Evolutionary conservation across 2,888 invertebrate species (phyloP), one percentile per base, ranked within the genome.

Genomic region (Autographa gamma): DNA sequence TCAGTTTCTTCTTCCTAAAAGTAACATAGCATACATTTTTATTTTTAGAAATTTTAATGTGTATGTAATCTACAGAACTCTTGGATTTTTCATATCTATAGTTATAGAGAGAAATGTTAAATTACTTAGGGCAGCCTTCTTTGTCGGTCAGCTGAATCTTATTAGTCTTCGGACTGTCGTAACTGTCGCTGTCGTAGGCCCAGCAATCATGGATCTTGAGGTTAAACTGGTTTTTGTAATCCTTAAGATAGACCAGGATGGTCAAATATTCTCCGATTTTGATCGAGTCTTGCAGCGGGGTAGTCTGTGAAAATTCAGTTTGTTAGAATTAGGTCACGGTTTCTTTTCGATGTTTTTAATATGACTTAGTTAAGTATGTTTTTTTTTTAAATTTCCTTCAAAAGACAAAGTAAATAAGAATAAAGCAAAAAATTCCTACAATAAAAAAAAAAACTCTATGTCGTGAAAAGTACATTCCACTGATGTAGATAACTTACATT

Each of bases 211-310:
- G 96, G 43, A 97, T 97, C 83, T 96, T 96, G 8, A 97, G 91
- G 85, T 97, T 97, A 85, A 97, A 97, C 70, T 96, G 96, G 48
- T 95, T 96, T 64, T 96, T 96, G 0, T 94, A 89, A 86, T 97
- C 97, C 84, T 97, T 97, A 64, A 97, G 93, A 89, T 97, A 97
- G 0, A 97, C 97, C 32, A 97, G 92, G 62, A 97, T 96, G 0
- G 97, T 97, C 32, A 97, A 93, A 71, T 97, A 96, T 84, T 97
- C 97, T 9, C 97, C 97, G 71, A 97, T 97, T 90, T 96, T 97
- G 54, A 97, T 96, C 11, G 96, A 96, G 67, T 96, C 95, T 77
- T 96, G 95, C 34, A 97, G 93, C 7, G 97, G 96, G 78, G 96
- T 92, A 62, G 96, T 96, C 96, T 97, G 92, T 59, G 89, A 88